Conservation (phyloP, 2,888 invertebrate species). For the Tyria jacobaeae region DNA sequence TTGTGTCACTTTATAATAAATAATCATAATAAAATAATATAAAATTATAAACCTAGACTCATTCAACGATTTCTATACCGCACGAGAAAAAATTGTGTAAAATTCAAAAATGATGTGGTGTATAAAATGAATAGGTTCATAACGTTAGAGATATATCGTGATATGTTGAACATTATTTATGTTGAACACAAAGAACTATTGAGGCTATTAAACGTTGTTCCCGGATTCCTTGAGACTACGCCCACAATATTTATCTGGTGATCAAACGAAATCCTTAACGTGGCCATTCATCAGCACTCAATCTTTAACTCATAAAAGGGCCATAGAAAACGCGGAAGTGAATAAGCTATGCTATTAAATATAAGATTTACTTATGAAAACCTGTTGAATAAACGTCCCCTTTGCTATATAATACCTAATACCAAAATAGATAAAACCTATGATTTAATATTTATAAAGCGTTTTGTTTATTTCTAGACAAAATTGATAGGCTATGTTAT, state of each 20-base stretch:
- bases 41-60: conserved; percentile 37
- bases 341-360: conserved; percentile 28
- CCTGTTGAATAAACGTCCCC: conserved; percentile 36
- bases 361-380: conserved; percentile 36
- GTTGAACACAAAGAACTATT: conserved; percentile 58
- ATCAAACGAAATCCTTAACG: conserved; percentile 75
- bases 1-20: too few species aligned
- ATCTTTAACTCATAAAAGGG: conserved; percentile 69
- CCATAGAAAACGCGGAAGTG: conserved; percentile 74
- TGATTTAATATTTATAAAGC: neutral
- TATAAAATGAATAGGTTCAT: conserved; percentile 42
- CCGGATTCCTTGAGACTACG: conserved; percentile 63
- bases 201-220: conserved; percentile 63
- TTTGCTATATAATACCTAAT: conserved; percentile 40
- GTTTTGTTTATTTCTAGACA: neutral
- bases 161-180: conserved; percentile 39
- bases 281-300: conserved; percentile 75
- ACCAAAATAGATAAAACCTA: conserved; percentile 30
- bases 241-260: conserved; percentile 78
- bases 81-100: conserved; percentile 27
- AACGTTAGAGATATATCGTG: conserved; percentile 37
- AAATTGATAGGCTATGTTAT: neutral
- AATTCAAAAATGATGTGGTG: conserved; percentile 22
- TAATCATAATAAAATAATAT: conserved; percentile 35
- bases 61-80: conserved; percentile 51